Evolutionary conservation across 2,888 invertebrate genomes (phyloP).

Genomic region (Brachyptera risi): DNA sequence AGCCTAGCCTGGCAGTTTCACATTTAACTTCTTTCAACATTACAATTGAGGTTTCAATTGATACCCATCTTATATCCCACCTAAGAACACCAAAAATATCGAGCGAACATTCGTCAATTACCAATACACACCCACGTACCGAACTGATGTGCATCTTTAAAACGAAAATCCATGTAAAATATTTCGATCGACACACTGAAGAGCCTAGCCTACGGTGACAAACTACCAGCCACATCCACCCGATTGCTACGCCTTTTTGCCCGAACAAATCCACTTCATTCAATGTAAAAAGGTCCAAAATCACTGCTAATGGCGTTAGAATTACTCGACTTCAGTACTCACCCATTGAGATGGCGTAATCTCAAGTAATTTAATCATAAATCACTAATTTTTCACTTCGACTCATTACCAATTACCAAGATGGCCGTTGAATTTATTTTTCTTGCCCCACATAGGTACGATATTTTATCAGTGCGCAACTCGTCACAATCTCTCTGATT

Average conservation of each 20-base stretch:
- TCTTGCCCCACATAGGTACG: slow-evolving; percentile 35
- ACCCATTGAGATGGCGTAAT: slow-evolving; percentile 35
- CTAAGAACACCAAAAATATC: background rate
- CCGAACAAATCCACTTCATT: background rate
- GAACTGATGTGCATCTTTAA: no score
- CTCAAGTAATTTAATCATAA: slow-evolving; percentile 34
- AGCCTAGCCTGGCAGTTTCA: background rate
- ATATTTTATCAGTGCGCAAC: slow-evolving; percentile 38
- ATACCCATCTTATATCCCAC: background rate
- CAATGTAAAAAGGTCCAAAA: background rate
- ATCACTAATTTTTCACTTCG: slow-evolving; percentile 34
- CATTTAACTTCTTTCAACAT: background rate
- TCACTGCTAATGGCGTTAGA: background rate
- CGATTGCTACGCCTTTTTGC: slow-evolving; percentile 16
- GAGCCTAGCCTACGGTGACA: slow-evolving; percentile 27
- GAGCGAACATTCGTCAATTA: background rate
- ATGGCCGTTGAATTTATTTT: slow-evolving; percentile 40
- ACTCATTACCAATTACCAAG: slow-evolving; percentile 39
- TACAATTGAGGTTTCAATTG: no score
- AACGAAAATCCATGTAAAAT: slow-evolving; percentile 1
- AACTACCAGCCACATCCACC: slow-evolving; percentile 33
- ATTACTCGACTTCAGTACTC: slow-evolving; percentile 31
- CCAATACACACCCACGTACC: no score
- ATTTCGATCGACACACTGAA: slow-evolving; percentile 10
- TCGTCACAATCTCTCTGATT: slow-evolving; percentile 32